phyloP scores from a whole-genome alignment of 2,888 invertebrate species.

The Spatulosminthurus flaviceps region DNA sequence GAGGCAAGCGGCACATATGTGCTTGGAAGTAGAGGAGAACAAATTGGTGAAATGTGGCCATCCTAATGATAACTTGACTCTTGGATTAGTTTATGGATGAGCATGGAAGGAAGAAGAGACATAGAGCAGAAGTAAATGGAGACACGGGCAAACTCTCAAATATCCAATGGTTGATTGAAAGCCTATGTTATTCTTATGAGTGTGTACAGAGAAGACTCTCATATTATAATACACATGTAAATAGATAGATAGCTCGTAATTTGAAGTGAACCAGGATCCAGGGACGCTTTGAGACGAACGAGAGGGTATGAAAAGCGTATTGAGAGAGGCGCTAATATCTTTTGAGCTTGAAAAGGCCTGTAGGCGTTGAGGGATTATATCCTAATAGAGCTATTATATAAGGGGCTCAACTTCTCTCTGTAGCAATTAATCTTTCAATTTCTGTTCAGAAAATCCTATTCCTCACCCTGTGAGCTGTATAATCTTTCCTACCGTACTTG shows the following conservation, averaged over 20 bases:
- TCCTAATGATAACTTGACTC: too few relatives aligned
- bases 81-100: too few relatives aligned
- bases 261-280: not conserved
- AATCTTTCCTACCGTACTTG: constrained; percentile 32
- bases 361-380: constrained; percentile 42
- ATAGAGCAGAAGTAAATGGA: too few relatives aligned
- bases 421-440: constrained; percentile 48
- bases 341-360: constrained; percentile 42
- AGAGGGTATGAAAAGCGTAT: not conserved
- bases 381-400: constrained; percentile 47
- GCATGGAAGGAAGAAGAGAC: too few relatives aligned
- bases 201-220: not conserved
- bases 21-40: too few relatives aligned
- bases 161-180: too few relatives aligned
- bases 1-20: too few relatives aligned
- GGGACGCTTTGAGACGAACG: not conserved
- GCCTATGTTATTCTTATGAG: too few relatives aligned
- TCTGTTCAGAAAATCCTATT: constrained; percentile 42
- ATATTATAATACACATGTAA: too few relatives aligned
- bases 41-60: too few relatives aligned
- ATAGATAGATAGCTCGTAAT: not conserved
- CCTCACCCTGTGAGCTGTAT: constrained; percentile 30
- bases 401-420: constrained; percentile 47
- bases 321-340: constrained; percentile 43
- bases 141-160: too few relatives aligned